Evolutionary conservation across 2,888 invertebrate genomes (phyloP).

Genomic region (Portevinia maculata): DNA sequence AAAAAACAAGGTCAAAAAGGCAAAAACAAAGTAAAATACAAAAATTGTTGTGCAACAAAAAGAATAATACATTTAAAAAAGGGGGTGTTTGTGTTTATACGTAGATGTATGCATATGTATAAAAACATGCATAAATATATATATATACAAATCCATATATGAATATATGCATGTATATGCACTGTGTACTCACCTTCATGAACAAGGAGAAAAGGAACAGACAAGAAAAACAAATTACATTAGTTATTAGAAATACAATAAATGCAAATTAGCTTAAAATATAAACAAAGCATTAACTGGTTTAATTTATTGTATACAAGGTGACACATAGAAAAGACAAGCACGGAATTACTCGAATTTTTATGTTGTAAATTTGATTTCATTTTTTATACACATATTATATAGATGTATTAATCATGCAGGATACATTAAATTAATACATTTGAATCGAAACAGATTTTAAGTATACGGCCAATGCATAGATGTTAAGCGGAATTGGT

Average conservation of each 20-base stretch:
- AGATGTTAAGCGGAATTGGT: slow-evolving; percentile 36
- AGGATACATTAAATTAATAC: slow-evolving; percentile 1
- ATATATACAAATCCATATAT: not conserved
- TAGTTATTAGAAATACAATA: slow-evolving; percentile 31
- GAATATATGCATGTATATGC: slow-evolving; percentile 3
- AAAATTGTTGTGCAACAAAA: slow-evolving; percentile 38
- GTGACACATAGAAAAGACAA: slow-evolving; percentile 49
- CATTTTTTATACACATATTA: not conserved
- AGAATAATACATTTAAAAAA: slow-evolving; percentile 29
- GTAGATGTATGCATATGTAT: not conserved
- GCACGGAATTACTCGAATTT: slow-evolving; percentile 57
- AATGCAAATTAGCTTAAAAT: slow-evolving; percentile 58
- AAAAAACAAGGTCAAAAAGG: slow-evolving; percentile 25
- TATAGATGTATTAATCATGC: not conserved
- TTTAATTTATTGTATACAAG: slow-evolving; percentile 51
- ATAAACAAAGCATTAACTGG: slow-evolving; percentile 49
- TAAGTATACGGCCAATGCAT: slow-evolving; percentile 37
- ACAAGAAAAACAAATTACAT: slow-evolving; percentile 30
- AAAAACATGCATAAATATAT: slow-evolving; percentile 2
- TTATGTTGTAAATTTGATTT: slow-evolving; percentile 29
- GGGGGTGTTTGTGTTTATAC: slow-evolving; percentile 24
- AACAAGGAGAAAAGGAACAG: slow-evolving; percentile 27
- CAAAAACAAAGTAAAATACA: slow-evolving; percentile 10
- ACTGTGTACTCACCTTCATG: slow-evolving; percentile 13
- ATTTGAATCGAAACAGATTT: not conserved